Conservation (phyloP, 2,113 vertebrate species). For the Oophaga pumilio region DNA sequence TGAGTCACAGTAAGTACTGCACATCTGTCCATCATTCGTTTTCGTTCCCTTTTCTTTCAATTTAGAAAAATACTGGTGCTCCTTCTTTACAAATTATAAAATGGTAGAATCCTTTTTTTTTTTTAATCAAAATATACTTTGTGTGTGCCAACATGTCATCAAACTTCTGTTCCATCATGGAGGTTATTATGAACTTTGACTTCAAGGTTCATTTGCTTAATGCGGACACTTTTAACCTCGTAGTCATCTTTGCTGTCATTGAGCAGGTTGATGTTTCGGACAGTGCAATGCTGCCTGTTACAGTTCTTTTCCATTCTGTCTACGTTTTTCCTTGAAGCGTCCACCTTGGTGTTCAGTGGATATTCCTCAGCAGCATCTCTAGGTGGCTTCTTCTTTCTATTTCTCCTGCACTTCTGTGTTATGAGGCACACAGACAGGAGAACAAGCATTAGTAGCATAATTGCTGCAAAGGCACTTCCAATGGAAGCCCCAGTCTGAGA, state of each 20-base stretch:
- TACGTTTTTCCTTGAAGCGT: constrained; percentile 75
- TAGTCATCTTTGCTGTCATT: constrained; percentile 67
- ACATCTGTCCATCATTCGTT: constrained; percentile 65
- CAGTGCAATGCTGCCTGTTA: constrained; percentile 80
- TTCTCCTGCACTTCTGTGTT: constrained; percentile 73
- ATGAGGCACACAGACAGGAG: constrained; percentile 80
- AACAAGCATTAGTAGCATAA: constrained; percentile 79
- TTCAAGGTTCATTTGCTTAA: constrained; percentile 89
- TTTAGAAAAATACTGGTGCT: constrained; percentile 80
- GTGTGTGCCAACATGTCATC: constrained; percentile 57
- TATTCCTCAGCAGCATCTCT: constrained; percentile 74
- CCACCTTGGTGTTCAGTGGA: constrained; percentile 89
- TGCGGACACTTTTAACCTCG: constrained; percentile 71
- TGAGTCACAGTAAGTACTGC: constrained; percentile 66
- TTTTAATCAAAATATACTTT: constrained; percentile 51
- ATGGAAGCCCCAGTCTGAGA: constrained; percentile 79
- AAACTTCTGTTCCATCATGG: constrained; percentile 93
- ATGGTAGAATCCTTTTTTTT: constrained; percentile 64
- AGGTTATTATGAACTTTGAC: constrained; percentile 92
- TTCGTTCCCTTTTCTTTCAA: constrained; percentile 65
- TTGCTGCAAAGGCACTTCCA: constrained; percentile 80
- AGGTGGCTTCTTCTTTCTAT: constrained; percentile 65
- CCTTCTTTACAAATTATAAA: constrained; percentile 76
- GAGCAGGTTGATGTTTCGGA: constrained; percentile 82
- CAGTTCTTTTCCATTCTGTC: constrained; percentile 74